phyloP scores from a whole-genome alignment of 2,888 invertebrate species.

The Chesias legatella region DNA sequence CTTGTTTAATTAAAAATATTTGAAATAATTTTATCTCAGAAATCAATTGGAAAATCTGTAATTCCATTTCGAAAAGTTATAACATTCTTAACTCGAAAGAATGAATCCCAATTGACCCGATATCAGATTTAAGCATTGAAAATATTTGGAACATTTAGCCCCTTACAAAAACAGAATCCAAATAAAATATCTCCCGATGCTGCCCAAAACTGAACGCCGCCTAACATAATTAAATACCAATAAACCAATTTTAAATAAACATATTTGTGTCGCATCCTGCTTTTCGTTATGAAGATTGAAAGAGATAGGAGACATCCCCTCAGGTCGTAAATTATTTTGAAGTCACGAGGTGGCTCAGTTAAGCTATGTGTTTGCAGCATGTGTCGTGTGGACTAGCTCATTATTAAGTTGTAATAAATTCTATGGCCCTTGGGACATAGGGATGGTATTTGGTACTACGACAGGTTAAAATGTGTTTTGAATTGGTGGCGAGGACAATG shows the following conservation, averaged over 20 bases:
- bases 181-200: constrained; percentile 20
- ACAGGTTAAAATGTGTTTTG: background rate
- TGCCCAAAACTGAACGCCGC: constrained; percentile 35
- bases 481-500: no score
- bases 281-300: constrained; percentile 31
- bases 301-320: constrained; percentile 28
- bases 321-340: constrained; percentile 65
- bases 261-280: constrained; percentile 38
- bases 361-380: constrained; percentile 65
- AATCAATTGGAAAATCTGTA: no score
- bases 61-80: no score
- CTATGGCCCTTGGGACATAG: constrained; percentile 52
- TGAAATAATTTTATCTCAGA: no score
- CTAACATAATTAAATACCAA: constrained; percentile 68
- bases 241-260: constrained; percentile 68
- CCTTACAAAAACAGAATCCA: background rate
- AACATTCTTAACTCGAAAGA: no score
- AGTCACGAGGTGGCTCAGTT: constrained; percentile 48
- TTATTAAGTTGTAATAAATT: constrained; percentile 78
- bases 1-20: no score
- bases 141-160: background rate
- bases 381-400: constrained; percentile 64
- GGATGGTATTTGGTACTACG: constrained; percentile 41
- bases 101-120: no score
- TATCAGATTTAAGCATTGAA: no score